phyloP scores from a whole-genome alignment of 1,140 invertebrate species.

The Druon quercuslanigerum region DNA sequence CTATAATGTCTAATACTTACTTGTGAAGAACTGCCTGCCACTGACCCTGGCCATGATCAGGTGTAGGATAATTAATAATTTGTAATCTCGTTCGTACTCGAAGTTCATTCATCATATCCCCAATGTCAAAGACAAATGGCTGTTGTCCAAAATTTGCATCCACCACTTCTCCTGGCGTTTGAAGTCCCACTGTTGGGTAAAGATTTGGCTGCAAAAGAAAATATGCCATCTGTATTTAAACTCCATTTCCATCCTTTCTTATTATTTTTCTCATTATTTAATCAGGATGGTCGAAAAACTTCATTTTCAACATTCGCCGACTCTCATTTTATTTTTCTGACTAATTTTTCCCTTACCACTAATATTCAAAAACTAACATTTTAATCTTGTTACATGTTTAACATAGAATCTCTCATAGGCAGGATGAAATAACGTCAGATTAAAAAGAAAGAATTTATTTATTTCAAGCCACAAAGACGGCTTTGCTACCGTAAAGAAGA shows the following conservation, averaged over 20 bases:
- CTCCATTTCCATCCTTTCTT: background rate
- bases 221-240: constrained; percentile 7
- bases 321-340: too few relatives aligned
- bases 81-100: constrained; percentile 86
- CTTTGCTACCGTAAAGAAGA: too few relatives aligned
- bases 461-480: background rate
- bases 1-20: constrained; percentile 73
- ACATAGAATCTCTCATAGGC: too few relatives aligned
- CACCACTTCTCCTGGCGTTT: constrained; percentile 98
- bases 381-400: too few relatives aligned
- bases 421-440: too few relatives aligned
- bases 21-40: constrained; percentile 94
- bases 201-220: constrained; percentile 87
- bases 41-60: constrained; percentile 88
- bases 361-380: too few relatives aligned
- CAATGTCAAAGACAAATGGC: constrained; percentile 98
- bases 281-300: too few relatives aligned
- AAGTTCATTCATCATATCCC: constrained; percentile 96
- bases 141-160: constrained; percentile 99
- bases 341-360: too few relatives aligned
- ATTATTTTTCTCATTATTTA: background rate
- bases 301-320: too few relatives aligned
- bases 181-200: constrained; percentile 98
- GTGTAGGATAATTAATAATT: constrained; percentile 92
- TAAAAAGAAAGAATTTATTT: too few relatives aligned